Base-by-base conservation (phyloP, 2,888 invertebrate species). In the Cybosia mesomella region DNA sequence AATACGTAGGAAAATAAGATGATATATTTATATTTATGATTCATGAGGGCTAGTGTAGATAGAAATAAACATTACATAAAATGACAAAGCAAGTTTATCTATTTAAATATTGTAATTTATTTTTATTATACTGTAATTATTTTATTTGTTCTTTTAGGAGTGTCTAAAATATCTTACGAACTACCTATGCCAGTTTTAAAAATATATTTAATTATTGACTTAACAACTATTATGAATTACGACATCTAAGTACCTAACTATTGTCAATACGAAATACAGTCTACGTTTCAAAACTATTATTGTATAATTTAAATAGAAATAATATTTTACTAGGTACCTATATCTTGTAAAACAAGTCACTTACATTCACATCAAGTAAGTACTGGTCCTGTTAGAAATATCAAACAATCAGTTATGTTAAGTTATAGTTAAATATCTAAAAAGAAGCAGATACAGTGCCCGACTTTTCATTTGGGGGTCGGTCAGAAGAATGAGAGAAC, bases 381-480 rank as follows among this genome's bases (percentile, higher is more conserved):
- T 39, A 64, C 55, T 39, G 64, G 24, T 64, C 64, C 64, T 64
- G 64, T 64, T 64, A 28, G 18, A 64, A 64, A 54, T 7, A 55
- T 36, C 39, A 18, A 11, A 34, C 21, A 34, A 62, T 62, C 21
- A 49, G 49, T 61, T 28, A 49, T 43, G 43, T 43, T 34, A 4
- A 43, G 7, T 15, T 49, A 24, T 5, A 49, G n/a, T 13, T 54
- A 22, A 22, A 13, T 11, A 11, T n/a, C 13, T 22, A 22, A 21
- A 53, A 53, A 0, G 18, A 11, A 21, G 10, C 18, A 21, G 21
- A 13, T 10, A 21, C 21, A 53, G 9, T 54, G 10, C 13, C 3
- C 22, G 21, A 22, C 4, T 55, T 22, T 55, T 22, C 1, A n/a
- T 49, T n/a, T 49, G n/a, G 49, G 18, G 9, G 5, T 49, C 0